Conservation (phyloP, 2,797 vertebrate species). For the Lutjanus argentimaculatus region DNA sequence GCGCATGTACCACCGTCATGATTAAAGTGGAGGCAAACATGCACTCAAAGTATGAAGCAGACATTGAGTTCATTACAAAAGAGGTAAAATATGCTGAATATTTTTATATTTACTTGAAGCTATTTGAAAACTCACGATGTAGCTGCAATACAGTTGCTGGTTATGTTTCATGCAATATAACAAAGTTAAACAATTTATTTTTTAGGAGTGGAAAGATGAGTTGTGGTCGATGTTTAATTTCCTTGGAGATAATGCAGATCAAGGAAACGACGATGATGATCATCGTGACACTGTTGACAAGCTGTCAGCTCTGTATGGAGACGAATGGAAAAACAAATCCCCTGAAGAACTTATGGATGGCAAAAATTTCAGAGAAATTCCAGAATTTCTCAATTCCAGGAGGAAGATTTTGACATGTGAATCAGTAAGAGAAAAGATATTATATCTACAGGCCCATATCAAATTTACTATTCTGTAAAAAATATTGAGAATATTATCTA, state of each 20-base stretch:
- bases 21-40: conserved; percentile 74
- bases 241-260: background rate
- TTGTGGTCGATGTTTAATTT: conserved; percentile 24
- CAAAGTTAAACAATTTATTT: background rate
- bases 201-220: too few relatives aligned
- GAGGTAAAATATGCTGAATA: conserved; percentile 33
- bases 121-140: background rate
- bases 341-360: too few relatives aligned
- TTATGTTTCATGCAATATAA: background rate
- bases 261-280: too few relatives aligned
- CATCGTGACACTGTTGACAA: conserved; percentile 24
- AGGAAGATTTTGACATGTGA: too few relatives aligned
- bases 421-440: too few relatives aligned
- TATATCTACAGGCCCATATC: too few relatives aligned
- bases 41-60: conserved; percentile 37
- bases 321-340: too few relatives aligned
- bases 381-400: too few relatives aligned
- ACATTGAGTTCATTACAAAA: conserved; percentile 66
- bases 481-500: too few relatives aligned
- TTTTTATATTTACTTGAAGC: background rate
- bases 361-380: too few relatives aligned
- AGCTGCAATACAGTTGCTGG: background rate
- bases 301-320: conserved; percentile 51
- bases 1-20: conserved; percentile 74
- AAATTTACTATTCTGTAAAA: too few relatives aligned